These are phyloP conservation scores for Chauna torquata DNA, from an alignment of 2,113 vertebrate species.

Conservation along the genomic window DNA sequence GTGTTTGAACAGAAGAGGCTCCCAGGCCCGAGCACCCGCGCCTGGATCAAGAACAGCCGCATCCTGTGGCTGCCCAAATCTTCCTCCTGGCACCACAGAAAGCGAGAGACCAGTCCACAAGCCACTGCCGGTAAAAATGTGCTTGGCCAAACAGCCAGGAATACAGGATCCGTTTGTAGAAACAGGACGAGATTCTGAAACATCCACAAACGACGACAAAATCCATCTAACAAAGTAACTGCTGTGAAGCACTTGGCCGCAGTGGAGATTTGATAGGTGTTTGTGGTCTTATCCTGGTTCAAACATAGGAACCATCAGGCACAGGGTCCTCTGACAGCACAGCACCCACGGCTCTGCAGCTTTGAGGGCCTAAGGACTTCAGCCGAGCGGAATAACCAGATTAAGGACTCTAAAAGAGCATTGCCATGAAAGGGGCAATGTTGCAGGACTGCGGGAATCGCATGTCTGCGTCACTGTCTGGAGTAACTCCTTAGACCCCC, in stretches of 20 bases:
- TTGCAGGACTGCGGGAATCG: background rate
- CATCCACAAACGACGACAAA: background rate
- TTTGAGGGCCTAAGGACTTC: background rate
- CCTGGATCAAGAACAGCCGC: background rate
- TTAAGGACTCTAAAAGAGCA: background rate
- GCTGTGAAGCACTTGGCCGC: background rate
- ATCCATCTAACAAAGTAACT: background rate
- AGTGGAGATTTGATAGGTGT: background rate
- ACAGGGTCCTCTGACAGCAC: background rate
- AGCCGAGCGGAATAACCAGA: background rate
- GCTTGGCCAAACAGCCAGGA: background rate
- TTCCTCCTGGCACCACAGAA: background rate
- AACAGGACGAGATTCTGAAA: background rate
- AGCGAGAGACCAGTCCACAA: background rate
- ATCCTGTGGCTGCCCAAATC: background rate
- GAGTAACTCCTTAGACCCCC: background rate
- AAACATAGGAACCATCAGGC: background rate
- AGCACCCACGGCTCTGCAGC: background rate
- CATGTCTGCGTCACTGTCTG: background rate
- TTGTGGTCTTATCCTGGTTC: accelerated
- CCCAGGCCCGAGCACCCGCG: background rate
- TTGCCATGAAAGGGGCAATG: background rate
- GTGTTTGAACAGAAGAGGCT: background rate
- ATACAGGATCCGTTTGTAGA: background rate
- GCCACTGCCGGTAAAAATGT: background rate